phyloP scores from a whole-genome alignment of 2,113 vertebrate species.

The Oreochromis tanganicae region DNA sequence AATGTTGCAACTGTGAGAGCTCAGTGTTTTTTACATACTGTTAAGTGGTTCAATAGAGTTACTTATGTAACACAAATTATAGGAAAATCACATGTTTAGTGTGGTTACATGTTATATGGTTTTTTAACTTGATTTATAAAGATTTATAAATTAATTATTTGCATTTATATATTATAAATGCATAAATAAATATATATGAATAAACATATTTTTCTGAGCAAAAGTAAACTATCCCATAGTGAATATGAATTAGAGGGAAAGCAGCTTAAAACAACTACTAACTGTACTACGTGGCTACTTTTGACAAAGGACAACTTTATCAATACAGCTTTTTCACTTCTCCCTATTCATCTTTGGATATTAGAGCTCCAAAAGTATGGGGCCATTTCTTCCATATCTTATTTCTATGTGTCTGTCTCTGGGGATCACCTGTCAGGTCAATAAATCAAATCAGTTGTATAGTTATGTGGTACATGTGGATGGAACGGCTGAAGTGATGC shows the following conservation, averaged over 20 bases:
- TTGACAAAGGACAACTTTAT: not conserved
- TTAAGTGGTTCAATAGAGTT: not conserved
- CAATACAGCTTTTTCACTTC: not conserved
- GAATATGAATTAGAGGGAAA: not conserved
- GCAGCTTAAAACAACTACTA: not conserved
- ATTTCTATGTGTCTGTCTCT: not conserved
- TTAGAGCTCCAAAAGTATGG: not conserved
- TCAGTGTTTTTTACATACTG: not conserved
- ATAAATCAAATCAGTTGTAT: not conserved
- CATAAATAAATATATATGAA: not conserved
- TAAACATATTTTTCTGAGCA: not conserved
- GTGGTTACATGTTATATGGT: not conserved
- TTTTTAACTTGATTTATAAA: not conserved
- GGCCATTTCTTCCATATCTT: not conserved
- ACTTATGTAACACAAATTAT: too few relatives aligned
- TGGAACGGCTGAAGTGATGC: not conserved
- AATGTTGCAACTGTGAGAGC: not conserved
- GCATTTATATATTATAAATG: not conserved
- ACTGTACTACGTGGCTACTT: not conserved
- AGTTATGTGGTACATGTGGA: not conserved
- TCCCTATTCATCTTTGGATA: not conserved
- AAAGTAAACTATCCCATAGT: not conserved
- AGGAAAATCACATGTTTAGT: not conserved
- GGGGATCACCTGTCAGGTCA: not conserved
- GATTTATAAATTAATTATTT: not conserved